Evolutionary conservation across 2,113 vertebrate genomes (phyloP), one percentile per base, ranked within the genome.

Genomic region (Forbesichthys papilliferus): DNA sequence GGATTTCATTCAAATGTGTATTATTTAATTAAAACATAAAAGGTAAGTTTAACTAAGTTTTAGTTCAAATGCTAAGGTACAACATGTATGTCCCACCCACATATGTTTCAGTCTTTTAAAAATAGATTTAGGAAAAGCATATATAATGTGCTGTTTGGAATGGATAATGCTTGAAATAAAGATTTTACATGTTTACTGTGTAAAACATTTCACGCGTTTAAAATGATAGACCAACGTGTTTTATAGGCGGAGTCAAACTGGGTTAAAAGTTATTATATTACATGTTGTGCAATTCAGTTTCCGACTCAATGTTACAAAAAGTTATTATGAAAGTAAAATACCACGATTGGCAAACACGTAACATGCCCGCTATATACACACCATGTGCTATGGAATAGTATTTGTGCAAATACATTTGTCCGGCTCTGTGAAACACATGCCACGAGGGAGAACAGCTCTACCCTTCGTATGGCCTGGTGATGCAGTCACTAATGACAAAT

Each of bases 401-500:
- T 52, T 42, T 58, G 5, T 9, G 51, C 20, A 11, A 13, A 2
- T 16, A 14, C 51, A 16, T 48, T 62, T 11, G 65, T 11, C 47
- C 5, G 52, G 46, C 11, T 76, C 48, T 16, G 70, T 49, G 27
- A 42, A 64, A 54, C 48, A 51, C 12, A 11, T 33, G 54, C 18
- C 66, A 61, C 33, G 53, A 77, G 51, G 71, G 68, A 75, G 64
- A 80, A 82, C 46, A 13, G 66, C 75, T 52, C 70, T 18, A 46
- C 78, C 78, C 61, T 81, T 66, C 64, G 65, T 59, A 14, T 77
- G 84, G 82, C 77, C 80, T 65, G 79, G 69, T 73, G 82, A 77
- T 88, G 80, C 79, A 84, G 74, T 61, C 69, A 74, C 79, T 76
- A 86, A 86, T 90, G 85, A 90, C 76, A 90, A 80, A 83, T 75